phyloP scores from a whole-genome alignment of 1,140 invertebrate genomes.

The Zaprionus lachaisei region DNA sequence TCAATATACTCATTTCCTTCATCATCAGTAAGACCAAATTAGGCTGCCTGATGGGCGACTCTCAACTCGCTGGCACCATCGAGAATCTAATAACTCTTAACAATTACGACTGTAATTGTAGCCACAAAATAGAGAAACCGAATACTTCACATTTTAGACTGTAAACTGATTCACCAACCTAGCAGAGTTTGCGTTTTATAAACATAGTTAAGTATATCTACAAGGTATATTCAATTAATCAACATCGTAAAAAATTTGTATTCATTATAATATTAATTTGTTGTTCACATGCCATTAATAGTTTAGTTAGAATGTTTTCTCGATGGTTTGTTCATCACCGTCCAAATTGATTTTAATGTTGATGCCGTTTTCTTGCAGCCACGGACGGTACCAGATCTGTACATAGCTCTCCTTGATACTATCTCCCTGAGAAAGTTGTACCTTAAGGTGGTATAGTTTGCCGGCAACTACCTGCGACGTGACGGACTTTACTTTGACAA shows the following conservation, averaged over 20 bases:
- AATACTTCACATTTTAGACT: not conserved
- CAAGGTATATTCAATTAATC: not conserved
- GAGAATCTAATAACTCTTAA: not conserved
- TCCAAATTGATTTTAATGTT: slow-evolving; percentile 23
- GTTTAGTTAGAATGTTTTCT: slow-evolving; percentile 21
- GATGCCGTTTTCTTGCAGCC: slow-evolving; percentile 12
- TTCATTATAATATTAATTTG: not conserved
- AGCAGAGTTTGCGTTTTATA: not conserved
- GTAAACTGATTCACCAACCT: not conserved
- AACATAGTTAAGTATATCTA: not conserved
- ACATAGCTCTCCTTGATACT: slow-evolving; percentile 53
- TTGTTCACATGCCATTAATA: not conserved
- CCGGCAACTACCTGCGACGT: slow-evolving; percentile 62
- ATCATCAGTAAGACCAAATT: not conserved
- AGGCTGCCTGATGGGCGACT: not conserved
- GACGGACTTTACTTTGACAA: slow-evolving; percentile 53
- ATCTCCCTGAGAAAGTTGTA: slow-evolving; percentile 55
- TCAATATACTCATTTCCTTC: not conserved
- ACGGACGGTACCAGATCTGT: slow-evolving; percentile 40
- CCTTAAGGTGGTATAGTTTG: slow-evolving; percentile 47
- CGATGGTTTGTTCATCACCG: slow-evolving; percentile 6
- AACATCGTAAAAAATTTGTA: not conserved
- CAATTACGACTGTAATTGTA: not conserved
- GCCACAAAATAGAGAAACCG: not conserved
- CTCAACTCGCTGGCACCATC: not conserved